A percentile compares a stretch with the other conserved stretches of the same genome.
Conservation (phyloP, 1,140 invertebrate genomes). For the Microplitis demolitor region DNA sequence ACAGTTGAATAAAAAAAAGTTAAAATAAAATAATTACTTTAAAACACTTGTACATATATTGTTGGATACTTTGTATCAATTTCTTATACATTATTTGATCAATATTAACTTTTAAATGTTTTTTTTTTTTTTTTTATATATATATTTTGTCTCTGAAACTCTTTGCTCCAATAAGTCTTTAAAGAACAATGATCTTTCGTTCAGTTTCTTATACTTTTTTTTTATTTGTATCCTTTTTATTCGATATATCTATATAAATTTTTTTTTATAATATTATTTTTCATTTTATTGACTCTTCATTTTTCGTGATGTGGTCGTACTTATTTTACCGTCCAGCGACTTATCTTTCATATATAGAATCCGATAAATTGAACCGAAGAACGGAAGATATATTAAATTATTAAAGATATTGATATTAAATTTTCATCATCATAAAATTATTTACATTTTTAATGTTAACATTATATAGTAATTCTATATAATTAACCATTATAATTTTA, state of each 20-base stretch:
- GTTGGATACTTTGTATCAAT: not conserved
- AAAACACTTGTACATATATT: not conserved
- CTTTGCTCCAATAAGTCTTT: not conserved
- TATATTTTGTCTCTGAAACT: conserved; percentile 31
- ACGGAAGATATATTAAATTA: not conserved
- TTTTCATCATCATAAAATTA: not conserved
- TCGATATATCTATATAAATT: not conserved
- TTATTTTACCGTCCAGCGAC: not conserved
- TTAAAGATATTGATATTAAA: not conserved
- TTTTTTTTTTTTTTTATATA: conserved; percentile 8
- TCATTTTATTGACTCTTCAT: not conserved
- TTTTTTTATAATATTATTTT: not conserved
- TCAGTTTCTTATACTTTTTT: not conserved
- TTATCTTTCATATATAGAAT: not conserved
- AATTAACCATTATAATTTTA: no score
- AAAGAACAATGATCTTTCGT: conserved; percentile 11
- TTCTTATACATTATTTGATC: not conserved
- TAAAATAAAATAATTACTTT: no score
- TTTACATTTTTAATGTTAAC: not conserved
- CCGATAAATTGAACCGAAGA: not conserved
- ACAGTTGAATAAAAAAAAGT: no score
- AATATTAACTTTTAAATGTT: not conserved
- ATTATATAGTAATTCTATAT: no score
- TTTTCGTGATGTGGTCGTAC: not conserved
- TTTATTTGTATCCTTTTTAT: not conserved